Evolutionary conservation across 35 echinoderm and acorn worm genomes (phyloP).

Genomic region (Lytechinus pictus): DNA sequence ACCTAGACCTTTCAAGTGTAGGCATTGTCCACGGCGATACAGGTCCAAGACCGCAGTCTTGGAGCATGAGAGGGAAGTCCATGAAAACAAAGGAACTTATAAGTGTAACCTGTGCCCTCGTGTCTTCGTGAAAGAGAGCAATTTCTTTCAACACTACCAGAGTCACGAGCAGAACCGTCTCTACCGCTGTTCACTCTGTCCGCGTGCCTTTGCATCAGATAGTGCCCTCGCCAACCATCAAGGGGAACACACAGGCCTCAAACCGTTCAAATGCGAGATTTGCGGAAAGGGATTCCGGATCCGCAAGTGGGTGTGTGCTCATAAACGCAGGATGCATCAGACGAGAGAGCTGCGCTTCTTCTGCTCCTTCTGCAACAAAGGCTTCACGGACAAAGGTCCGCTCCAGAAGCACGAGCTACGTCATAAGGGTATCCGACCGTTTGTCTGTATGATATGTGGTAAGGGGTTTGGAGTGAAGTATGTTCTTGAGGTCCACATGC

Average conservation of each 20-base stretch:
- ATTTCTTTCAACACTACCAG: conserved; percentile 31
- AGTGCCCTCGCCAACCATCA: conserved; percentile 33
- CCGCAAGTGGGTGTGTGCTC: conserved; percentile 8
- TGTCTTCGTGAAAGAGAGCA: conserved; percentile 24
- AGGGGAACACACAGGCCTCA: conserved; percentile 45
- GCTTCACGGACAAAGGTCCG: conserved; percentile 38
- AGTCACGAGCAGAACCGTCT: conserved; percentile 32
- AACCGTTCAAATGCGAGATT: conserved; percentile 54
- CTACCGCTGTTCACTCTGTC: conserved; percentile 37
- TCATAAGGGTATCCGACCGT: conserved; percentile 54
- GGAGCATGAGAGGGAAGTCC: conserved; percentile 25
- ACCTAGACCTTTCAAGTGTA: conserved; percentile 34
- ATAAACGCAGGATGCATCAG: conserved; percentile 19
- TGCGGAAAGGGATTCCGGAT: conserved; percentile 32
- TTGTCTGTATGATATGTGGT: conserved; percentile 45
- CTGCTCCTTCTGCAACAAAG: conserved; percentile 57
- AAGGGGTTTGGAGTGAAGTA: conserved; percentile 48
- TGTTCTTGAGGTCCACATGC: conserved; percentile 24
- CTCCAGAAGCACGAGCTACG: conserved; percentile 55
- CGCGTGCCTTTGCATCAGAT: conserved; percentile 3
- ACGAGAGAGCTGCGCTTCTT: neutral
- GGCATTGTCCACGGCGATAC: conserved; percentile 9
- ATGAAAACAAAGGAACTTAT: conserved; percentile 13
- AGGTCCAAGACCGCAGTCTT: neutral
- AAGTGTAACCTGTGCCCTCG: conserved; percentile 31